Percentiles rank a stretch among this genome's conserved stretches.
Conservation (phyloP, 2,797 vertebrate genomes). For the Myotis daubentonii region DNA sequence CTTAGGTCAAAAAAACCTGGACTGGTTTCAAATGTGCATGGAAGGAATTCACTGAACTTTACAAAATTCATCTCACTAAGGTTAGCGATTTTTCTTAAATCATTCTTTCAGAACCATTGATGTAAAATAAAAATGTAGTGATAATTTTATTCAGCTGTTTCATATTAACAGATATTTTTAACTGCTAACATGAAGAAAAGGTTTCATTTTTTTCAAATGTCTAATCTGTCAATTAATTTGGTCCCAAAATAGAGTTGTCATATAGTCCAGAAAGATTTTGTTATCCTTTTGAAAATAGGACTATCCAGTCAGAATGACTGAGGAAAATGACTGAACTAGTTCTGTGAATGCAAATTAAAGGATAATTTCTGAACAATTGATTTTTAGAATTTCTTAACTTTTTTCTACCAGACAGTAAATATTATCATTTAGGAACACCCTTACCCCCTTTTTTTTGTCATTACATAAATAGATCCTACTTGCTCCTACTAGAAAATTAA, state of each 20-base stretch:
- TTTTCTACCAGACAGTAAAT: conserved; percentile 21
- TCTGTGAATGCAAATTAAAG: conserved; percentile 60
- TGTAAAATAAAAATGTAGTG: conserved; percentile 68
- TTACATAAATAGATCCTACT: conserved; percentile 37
- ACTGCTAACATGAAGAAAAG: conserved; percentile 19
- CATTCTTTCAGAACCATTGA: conserved; percentile 66
- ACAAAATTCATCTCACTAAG: conserved; percentile 73
- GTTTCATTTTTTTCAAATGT: conserved; percentile 33
- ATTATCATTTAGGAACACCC: not conserved
- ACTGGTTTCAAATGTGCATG: conserved; percentile 62
- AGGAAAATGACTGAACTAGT: conserved; percentile 8
- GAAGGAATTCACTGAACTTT: conserved; percentile 71
- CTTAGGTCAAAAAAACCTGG: conserved; percentile 72
- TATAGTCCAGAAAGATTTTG: conserved; percentile 52
- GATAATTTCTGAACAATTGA: conserved; percentile 49
- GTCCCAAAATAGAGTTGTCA: conserved; percentile 29
- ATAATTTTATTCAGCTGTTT: conserved; percentile 65
- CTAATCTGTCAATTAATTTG: conserved; percentile 36
- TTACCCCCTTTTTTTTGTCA: not conserved
- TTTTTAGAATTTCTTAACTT: conserved; percentile 54
- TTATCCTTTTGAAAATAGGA: conserved; percentile 51
- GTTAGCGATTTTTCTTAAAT: conserved; percentile 74
- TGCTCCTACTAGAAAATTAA: conserved; percentile 59
- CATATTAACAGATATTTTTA: conserved; percentile 58
- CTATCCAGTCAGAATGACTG: not conserved